Percentiles rank a stretch among this genome's conserved stretches.
Evolutionary conservation across 2,797 vertebrate species (phyloP).

Genomic region (Tokudaia muenninki): DNA sequence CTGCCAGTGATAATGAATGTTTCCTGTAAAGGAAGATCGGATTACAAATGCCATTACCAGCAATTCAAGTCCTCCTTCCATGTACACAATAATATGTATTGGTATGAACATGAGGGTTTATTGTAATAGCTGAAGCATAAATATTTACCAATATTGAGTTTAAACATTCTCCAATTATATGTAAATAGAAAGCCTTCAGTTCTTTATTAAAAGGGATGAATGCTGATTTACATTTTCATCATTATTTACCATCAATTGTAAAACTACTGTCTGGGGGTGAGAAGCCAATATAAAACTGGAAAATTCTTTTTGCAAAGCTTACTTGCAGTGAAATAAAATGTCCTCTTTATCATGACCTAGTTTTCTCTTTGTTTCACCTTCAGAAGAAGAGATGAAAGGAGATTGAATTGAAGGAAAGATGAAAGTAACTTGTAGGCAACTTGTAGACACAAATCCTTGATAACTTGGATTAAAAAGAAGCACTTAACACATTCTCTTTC

Average conservation of each 20-base stretch:
- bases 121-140: conserved; percentile 55
- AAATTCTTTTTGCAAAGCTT: conserved; percentile 42
- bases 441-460: conserved; percentile 76
- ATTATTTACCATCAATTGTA: conserved; percentile 75
- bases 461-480: conserved; percentile 85
- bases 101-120: conserved; percentile 22
- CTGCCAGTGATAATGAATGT: conserved; percentile 58
- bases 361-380: conserved; percentile 78
- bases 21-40: conserved; percentile 50
- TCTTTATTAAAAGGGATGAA: conserved; percentile 65
- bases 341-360: conserved; percentile 73
- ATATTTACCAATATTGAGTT: conserved; percentile 61
- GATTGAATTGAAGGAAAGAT: conserved; percentile 75
- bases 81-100: conserved; percentile 14
- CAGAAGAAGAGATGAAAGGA: conserved; percentile 74
- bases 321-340: conserved; percentile 79
- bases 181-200: conserved; percentile 52
- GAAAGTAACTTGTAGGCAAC: conserved; percentile 81
- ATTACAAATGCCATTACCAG: conserved; percentile 74
- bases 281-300: conserved; percentile 67
- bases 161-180: conserved; percentile 62
- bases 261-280: conserved; percentile 52
- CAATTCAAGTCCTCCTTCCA: conserved; percentile 60
- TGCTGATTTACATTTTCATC: conserved; percentile 76
- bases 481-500: conserved; percentile 81